Evolutionary conservation across 2,888 invertebrate genomes (phyloP), one percentile per base, ranked within the genome.

Genomic region (Cyclophora albipunctata): DNA sequence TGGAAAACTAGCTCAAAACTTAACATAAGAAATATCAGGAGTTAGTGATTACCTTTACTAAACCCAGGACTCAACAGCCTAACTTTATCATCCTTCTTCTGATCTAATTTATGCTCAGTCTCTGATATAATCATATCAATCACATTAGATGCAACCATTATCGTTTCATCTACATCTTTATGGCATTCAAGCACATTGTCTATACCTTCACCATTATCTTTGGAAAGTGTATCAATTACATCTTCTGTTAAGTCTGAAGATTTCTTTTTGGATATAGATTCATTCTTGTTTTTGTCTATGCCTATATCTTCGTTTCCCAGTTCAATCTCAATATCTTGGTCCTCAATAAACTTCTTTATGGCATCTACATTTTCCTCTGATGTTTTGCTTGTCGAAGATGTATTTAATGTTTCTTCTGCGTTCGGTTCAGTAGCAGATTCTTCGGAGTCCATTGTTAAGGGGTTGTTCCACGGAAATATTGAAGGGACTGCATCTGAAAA

Each of bases 401-500:
- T 47, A 37, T 66, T 64, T 3, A 60, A 55, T 34, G 56, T 52
- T 44, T 62, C 46, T 40, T 52, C 47, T 41, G 47, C 20, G 33
- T 33, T 51, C 45, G 43, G 20, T 57, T 53, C 7, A 44, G 48
- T 6, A 49, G 53, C 45, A 7, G 42, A 43, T 2, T 33, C 34
- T 2, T 43, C 34, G 33, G 54, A 47, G 40, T 77, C 73, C 68
- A 71, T 72, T 45, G 65, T 59, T 40, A 51, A 46, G 5, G 45
- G 58, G 50, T 65, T 66, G 50, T 64, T 76, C 92, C 93, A 93
- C 3, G 91, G 88, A 78, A 95, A 94, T 50, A 94, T 92, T 53
- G 93, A 92, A 4, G 94, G 94, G 46, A 93, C 85, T 4, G 93
- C 92, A 59, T 93, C 93, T 89, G 68, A 49, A 79, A 80, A 49